These are phyloP conservation scores for Drosophila pegasa DNA, from an alignment of 2,888 invertebrate genomes.

Conservation along the genomic window DNA sequence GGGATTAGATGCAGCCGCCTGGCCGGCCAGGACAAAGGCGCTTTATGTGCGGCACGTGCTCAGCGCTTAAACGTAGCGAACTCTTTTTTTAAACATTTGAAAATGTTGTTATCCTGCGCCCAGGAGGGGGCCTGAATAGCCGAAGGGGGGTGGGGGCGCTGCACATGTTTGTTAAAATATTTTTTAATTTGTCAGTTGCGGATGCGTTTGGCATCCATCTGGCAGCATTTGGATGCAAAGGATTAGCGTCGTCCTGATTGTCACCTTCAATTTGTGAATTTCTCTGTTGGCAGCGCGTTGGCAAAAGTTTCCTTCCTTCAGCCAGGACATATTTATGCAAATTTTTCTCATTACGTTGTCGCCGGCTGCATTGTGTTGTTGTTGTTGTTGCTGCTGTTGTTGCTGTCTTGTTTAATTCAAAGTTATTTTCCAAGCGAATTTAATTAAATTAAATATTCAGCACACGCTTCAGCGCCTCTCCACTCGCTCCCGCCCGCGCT, in stretches of 20 bases:
- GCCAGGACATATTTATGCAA: slow-evolving; percentile 72
- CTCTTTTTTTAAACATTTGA: slow-evolving; percentile 69
- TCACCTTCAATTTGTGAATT: slow-evolving; percentile 51
- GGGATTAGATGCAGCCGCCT: slow-evolving; percentile 82
- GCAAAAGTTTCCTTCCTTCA: slow-evolving; percentile 37
- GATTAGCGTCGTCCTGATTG: slow-evolving; percentile 56
- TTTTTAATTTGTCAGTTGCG: slow-evolving; percentile 57
- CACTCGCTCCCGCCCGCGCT: background rate
- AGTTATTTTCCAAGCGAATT: slow-evolving; percentile 78
- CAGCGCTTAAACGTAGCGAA: slow-evolving; percentile 78
- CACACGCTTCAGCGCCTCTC: slow-evolving; percentile 58
- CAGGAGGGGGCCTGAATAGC: background rate
- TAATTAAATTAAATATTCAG: slow-evolving; percentile 78
- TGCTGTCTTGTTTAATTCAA: slow-evolving; percentile 62
- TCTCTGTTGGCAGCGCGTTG: slow-evolving; percentile 32
- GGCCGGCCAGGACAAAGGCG: slow-evolving; percentile 49
- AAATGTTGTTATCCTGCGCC: slow-evolving; percentile 74
- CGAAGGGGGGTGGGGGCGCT: slow-evolving; percentile 3
- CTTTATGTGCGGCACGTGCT: slow-evolving; percentile 81
- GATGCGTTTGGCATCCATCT: slow-evolving; percentile 65
- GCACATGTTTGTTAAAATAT: slow-evolving; percentile 39
- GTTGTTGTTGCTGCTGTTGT: slow-evolving; percentile 31
- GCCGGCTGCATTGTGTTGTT: slow-evolving; percentile 36
- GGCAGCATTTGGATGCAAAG: slow-evolving; percentile 67
- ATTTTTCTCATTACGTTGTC: slow-evolving; percentile 74